Percentiles rank a stretch among this genome's conserved stretches.
Evolutionary conservation across 2,888 invertebrate genomes (phyloP).

Genomic region (Bhutanitis thaidina): DNA sequence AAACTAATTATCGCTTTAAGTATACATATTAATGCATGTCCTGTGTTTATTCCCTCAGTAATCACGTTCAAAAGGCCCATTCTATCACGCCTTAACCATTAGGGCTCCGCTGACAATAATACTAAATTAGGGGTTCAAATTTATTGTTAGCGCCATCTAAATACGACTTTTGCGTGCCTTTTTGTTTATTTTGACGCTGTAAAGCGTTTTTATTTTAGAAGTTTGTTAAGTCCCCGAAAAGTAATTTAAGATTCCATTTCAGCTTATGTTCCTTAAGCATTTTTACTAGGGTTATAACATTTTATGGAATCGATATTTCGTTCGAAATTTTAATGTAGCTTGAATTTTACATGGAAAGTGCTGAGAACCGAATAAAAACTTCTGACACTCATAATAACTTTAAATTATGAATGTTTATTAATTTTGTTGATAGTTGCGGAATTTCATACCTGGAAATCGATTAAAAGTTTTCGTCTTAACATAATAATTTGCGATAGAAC

Average conservation of each 20-base stretch:
- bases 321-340: no score
- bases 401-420: no score
- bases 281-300: background rate
- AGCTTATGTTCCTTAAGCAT: background rate
- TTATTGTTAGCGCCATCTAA: conserved; percentile 59
- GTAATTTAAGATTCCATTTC: conserved; percentile 17
- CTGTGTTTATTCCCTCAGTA: conserved; percentile 25
- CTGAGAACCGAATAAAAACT: no score
- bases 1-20: conserved; percentile 19
- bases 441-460: no score
- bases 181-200: conserved; percentile 14
- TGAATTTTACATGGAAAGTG: no score
- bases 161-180: conserved; percentile 52
- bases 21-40: conserved; percentile 24
- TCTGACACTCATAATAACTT: no score
- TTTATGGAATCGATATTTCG: background rate
- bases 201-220: conserved; percentile 9
- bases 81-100: conserved; percentile 64
- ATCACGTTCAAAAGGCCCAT: conserved; percentile 42
- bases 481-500: no score
- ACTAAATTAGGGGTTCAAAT: conserved; percentile 56
- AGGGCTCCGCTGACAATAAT: conserved; percentile 54
- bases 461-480: no score
- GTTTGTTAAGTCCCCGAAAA: conserved; percentile 13
- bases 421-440: no score